A percentile compares a stretch with the other conserved stretches of the same genome.
Conservation (phyloP, 2,888 invertebrate species). For the Beris chalybata region DNA sequence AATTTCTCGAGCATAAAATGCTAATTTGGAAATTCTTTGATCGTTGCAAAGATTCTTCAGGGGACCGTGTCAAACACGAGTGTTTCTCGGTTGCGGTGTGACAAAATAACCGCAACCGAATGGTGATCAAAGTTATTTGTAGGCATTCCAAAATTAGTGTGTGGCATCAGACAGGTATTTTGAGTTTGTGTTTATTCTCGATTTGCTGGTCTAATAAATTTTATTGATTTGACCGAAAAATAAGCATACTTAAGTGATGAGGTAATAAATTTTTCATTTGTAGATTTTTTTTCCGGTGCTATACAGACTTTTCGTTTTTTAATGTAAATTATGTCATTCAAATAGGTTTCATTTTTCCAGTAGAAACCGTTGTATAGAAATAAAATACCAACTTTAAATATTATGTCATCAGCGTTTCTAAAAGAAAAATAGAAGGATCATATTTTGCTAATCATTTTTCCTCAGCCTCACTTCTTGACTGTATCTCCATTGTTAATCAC, state of each 20-base stretch:
- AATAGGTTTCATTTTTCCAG: too few relatives aligned
- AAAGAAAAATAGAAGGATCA: too few relatives aligned
- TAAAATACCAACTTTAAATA: too few relatives aligned
- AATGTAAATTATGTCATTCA: too few relatives aligned
- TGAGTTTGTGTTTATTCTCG: conserved; percentile 7
- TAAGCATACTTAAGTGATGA: conserved; percentile 25
- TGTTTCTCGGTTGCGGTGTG: conserved; percentile 13
- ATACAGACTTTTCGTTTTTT: too few relatives aligned
- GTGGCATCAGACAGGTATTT: conserved; percentile 15
- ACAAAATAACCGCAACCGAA: conserved; percentile 32
- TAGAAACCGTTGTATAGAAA: too few relatives aligned
- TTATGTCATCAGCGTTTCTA: too few relatives aligned
- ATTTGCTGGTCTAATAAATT: conserved; percentile 26
- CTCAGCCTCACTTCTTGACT: too few relatives aligned
- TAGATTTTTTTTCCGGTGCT: too few relatives aligned
- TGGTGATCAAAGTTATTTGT: conserved; percentile 30
- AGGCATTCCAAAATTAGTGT: conserved; percentile 30
- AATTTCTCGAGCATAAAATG: conserved; percentile 36
- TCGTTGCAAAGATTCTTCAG: conserved; percentile 12
- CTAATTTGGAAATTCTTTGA: conserved; percentile 29
- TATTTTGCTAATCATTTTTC: too few relatives aligned
- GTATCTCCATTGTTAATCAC: too few relatives aligned
- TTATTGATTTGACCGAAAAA: conserved; percentile 19
- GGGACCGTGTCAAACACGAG: conserved; percentile 31
- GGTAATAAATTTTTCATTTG: conserved; percentile 4